Conservation (phyloP, 2,113 vertebrate species). For the Anolis carolinensis region DNA sequence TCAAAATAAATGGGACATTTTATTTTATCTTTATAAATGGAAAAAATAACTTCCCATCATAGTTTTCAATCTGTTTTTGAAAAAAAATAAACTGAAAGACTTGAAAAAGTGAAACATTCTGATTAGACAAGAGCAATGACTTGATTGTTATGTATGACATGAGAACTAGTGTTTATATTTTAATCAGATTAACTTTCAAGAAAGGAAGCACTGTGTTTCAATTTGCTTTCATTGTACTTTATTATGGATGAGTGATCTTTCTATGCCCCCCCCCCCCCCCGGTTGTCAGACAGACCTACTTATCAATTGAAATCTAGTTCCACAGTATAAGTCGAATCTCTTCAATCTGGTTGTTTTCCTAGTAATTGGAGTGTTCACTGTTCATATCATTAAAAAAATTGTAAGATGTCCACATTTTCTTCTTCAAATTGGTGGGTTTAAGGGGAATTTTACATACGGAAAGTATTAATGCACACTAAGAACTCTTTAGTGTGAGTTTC, state of each 20-base stretch:
- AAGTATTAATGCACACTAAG: conserved; percentile 18
- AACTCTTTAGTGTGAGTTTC: background rate
- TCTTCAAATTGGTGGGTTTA: background rate
- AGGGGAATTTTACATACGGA: background rate
- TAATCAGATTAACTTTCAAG: conserved; percentile 55
- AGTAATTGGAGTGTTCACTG: conserved; percentile 35
- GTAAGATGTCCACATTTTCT: conserved; percentile 2
- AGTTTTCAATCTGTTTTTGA: conserved; percentile 1
- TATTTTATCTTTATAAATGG: conserved; percentile 4
- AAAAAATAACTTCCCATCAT: background rate
- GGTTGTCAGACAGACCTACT: conserved; percentile 42
- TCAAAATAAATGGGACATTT: background rate
- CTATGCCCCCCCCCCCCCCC: background rate
- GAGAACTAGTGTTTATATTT: conserved; percentile 52
- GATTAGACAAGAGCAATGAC: conserved; percentile 50
- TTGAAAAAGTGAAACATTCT: conserved; percentile 36
- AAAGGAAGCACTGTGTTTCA: conserved; percentile 48
- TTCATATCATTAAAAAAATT: background rate
- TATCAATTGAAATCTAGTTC: conserved; percentile 47
- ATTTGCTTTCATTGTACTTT: conserved; percentile 63
- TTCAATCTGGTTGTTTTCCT: conserved; percentile 41
- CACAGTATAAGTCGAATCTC: conserved; percentile 21
- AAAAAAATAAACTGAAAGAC: conserved; percentile 11
- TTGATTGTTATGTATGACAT: conserved; percentile 49
- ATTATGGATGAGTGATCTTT: conserved; percentile 52